Evolutionary conservation across 2,113 vertebrate species (phyloP).

Genomic region (Psettodes erumei): DNA sequence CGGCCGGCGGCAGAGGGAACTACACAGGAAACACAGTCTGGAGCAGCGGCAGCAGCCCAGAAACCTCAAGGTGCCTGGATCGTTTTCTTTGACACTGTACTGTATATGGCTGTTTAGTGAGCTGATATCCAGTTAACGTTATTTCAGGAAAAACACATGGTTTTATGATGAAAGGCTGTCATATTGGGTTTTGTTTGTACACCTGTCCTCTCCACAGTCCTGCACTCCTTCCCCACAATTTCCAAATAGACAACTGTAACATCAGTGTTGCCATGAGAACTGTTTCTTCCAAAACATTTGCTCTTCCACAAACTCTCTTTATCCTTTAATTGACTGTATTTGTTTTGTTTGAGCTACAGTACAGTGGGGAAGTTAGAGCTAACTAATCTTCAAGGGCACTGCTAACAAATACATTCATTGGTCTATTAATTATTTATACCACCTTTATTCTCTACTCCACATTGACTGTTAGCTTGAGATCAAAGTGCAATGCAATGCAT

Average conservation of each 20-base stretch:
- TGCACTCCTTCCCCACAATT: neutral
- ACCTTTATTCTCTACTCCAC: neutral
- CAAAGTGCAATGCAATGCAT: neutral
- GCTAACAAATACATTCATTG: neutral
- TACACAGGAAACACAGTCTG: slow-evolving; percentile 97
- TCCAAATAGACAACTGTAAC: neutral
- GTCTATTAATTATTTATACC: neutral
- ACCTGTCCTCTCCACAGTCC: neutral
- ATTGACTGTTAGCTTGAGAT: neutral
- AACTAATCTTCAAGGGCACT: neutral
- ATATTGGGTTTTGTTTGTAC: neutral
- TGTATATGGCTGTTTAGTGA: neutral
- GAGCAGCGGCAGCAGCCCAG: slow-evolving; percentile 99
- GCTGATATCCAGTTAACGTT: neutral
- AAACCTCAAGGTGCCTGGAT: slow-evolving; percentile 92
- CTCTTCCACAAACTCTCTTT: slow-evolving; percentile 3
- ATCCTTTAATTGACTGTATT: neutral
- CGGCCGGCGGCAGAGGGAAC: slow-evolving; percentile 92
- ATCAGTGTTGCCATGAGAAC: slow-evolving; percentile 33
- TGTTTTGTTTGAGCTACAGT: neutral
- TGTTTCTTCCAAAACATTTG: slow-evolving; percentile 32
- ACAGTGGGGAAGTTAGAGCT: neutral
- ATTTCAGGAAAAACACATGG: neutral
- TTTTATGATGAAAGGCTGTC: neutral
- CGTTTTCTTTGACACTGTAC: neutral